Base-by-base conservation (phyloP, 2,113 vertebrate genomes). In the Zeus faber region DNA sequence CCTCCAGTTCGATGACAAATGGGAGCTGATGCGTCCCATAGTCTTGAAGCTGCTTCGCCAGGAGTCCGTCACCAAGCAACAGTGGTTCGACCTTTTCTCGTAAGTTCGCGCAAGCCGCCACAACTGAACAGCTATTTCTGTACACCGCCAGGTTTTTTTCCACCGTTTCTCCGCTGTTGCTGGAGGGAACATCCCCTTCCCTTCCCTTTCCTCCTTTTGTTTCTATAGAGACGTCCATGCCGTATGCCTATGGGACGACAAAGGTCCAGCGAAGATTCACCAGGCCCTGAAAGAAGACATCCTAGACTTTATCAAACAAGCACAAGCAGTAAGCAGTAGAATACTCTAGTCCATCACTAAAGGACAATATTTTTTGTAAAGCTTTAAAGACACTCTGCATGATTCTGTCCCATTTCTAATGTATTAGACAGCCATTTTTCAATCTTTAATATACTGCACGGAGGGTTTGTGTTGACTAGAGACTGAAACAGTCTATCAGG, bases 31-130 rank as follows among this genome's bases (percentile, higher is more conserved):
- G 97, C 93, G 95, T 35, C 97, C 97, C 14, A 98, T 99, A 1
- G 96, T 99, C 67, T 81, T 99, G 82, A 98, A 98, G 85, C 92
- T 99, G 80, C 92, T 99, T 69, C 94, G 97, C 62, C 97, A 99
- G 72, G 97, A 99, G 87, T 96, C 93, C 31, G 97, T 99, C 79
- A 98, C 94, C 1, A 98, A 98, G 63, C 97, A 99, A 66, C 97
- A 99, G 58, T 99, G 97, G 97, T 98, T 98, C 58, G 97, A 99
- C 90, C 86, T 98, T 18, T 99, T 99, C 86, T 97, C 95, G 97
- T 99, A 89, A 95, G 97, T 82, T 55, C 21, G 2, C 14, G 3
- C 2, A 37, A 14, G 9, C 33, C 5, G 33, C 45, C 39, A 18
- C 23, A 10, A n/a, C 33, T 31, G 3, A 22, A 17, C 0, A 6